phyloP scores from a whole-genome alignment of 2,113 vertebrate species.

The Aleadryas rufinucha region DNA sequence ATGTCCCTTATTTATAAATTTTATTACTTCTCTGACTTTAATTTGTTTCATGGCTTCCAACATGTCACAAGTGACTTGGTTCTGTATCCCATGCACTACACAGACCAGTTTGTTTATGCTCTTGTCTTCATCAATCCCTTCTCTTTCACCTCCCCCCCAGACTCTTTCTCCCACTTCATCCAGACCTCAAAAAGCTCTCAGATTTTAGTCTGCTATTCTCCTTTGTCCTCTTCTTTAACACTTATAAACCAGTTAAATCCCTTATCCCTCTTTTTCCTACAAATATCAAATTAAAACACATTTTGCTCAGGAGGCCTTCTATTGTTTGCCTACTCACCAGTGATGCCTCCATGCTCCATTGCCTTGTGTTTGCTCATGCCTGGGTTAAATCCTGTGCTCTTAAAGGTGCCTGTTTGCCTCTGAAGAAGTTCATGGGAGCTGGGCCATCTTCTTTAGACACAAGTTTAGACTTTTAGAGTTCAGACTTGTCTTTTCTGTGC shows the following conservation, averaged over 20 bases:
- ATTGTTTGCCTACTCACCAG: neutral
- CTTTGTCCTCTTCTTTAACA: neutral
- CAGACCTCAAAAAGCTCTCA: neutral
- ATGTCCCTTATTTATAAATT: neutral
- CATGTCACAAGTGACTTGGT: neutral
- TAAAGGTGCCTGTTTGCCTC: neutral
- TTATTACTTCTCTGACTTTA: neutral
- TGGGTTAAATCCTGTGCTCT: neutral
- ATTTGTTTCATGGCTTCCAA: neutral
- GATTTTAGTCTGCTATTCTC: neutral
- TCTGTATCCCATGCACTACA: neutral
- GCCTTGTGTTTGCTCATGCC: neutral
- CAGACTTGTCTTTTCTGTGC: neutral
- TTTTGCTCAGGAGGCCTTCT: conserved; percentile 1
- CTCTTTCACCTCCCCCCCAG: neutral
- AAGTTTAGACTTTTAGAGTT: neutral
- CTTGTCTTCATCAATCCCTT: neutral
- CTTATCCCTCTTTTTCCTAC: neutral
- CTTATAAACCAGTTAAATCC: neutral
- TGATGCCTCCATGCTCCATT: neutral
- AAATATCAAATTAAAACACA: conserved; percentile 29
- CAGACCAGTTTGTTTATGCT: neutral
- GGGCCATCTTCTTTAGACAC: neutral
- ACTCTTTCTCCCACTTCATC: neutral
- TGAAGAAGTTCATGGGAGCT: neutral